These are phyloP conservation scores for Cheracebus regulus DNA, from an alignment of 2,797 vertebrate species.

Conservation along the genomic window DNA sequence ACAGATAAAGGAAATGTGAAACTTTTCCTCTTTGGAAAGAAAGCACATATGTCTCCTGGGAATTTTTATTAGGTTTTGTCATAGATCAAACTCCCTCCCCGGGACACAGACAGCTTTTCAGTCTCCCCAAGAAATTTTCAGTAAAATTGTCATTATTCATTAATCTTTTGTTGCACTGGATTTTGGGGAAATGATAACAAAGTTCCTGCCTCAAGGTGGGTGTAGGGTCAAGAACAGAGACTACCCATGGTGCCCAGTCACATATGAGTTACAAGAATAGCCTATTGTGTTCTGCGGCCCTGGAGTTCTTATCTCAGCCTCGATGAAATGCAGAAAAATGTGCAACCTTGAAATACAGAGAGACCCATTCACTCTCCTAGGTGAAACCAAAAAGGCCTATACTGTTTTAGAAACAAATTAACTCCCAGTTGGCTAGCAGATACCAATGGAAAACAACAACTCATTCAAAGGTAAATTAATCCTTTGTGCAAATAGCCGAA, in stretches of 20 bases:
- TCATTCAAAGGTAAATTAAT: constrained; percentile 63
- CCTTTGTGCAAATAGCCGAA: constrained; percentile 59
- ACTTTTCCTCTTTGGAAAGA: background rate
- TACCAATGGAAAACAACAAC: constrained; percentile 48
- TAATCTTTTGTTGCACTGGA: constrained; percentile 17
- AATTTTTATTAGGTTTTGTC: constrained; percentile 53
- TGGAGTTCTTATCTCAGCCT: constrained; percentile 66
- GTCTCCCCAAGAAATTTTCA: constrained; percentile 42
- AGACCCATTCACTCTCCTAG: constrained; percentile 60
- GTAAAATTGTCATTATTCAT: constrained; percentile 51
- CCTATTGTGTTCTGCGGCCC: constrained; percentile 48
- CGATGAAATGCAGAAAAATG: constrained; percentile 65
- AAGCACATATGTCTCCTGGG: background rate
- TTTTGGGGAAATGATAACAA: constrained; percentile 30
- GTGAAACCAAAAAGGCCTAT: constrained; percentile 68
- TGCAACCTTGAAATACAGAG: constrained; percentile 76
- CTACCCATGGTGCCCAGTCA: background rate
- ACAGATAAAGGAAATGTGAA: constrained; percentile 32
- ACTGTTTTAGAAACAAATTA: constrained; percentile 72
- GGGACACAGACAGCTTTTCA: background rate
- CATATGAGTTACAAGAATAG: constrained; percentile 63
- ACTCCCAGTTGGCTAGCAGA: constrained; percentile 49
- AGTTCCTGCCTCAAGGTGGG: constrained; percentile 50
- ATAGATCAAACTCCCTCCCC: constrained; percentile 47
- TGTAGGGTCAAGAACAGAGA: constrained; percentile 70